These are phyloP conservation scores for Colletes latitarsis DNA, from an alignment of 1,140 invertebrate species.

Conservation along the genomic window DNA sequence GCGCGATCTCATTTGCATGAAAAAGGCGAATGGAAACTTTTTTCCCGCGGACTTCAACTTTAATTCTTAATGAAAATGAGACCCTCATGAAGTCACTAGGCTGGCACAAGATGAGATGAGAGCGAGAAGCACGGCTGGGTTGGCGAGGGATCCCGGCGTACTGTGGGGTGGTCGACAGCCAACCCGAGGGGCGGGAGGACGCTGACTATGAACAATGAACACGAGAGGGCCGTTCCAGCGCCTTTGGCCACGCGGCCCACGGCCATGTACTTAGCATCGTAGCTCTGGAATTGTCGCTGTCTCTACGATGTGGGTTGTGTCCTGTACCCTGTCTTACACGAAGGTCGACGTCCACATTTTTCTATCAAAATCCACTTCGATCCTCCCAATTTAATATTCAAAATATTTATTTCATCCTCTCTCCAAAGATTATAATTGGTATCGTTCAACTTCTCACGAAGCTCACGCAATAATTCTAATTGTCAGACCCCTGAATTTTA, in stretches of 20 bases:
- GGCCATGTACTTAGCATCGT: slow-evolving; percentile 77
- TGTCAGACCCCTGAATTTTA: too few species aligned
- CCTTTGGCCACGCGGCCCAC: slow-evolving; percentile 78
- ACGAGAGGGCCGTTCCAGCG: slow-evolving; percentile 77
- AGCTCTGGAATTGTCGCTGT: slow-evolving; percentile 77
- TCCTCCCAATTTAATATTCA: too few species aligned
- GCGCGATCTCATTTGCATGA: slow-evolving; percentile 73
- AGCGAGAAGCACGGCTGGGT: slow-evolving; percentile 62
- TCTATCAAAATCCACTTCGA: not conserved
- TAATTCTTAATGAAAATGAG: slow-evolving; percentile 79
- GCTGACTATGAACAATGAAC: slow-evolving; percentile 77
- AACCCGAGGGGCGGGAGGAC: slow-evolving; percentile 62
- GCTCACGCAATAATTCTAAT: too few species aligned
- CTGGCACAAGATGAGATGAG: slow-evolving; percentile 73
- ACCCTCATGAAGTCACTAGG: slow-evolving; percentile 72
- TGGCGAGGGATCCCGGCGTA: slow-evolving; percentile 21
- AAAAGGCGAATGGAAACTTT: slow-evolving; percentile 74
- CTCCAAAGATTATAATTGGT: too few species aligned
- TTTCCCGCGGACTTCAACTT: slow-evolving; percentile 72
- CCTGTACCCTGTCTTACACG: not conserved
- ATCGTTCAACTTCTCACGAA: too few species aligned
- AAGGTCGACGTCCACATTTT: not conserved
- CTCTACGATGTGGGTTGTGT: slow-evolving; percentile 3
- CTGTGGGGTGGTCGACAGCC: slow-evolving; percentile 54
- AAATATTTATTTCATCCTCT: too few species aligned